Evolutionary conservation across 1,140 invertebrate species (phyloP), one percentile per base, ranked within the genome.

Genomic region (Helicorthomorpha holstii): DNA sequence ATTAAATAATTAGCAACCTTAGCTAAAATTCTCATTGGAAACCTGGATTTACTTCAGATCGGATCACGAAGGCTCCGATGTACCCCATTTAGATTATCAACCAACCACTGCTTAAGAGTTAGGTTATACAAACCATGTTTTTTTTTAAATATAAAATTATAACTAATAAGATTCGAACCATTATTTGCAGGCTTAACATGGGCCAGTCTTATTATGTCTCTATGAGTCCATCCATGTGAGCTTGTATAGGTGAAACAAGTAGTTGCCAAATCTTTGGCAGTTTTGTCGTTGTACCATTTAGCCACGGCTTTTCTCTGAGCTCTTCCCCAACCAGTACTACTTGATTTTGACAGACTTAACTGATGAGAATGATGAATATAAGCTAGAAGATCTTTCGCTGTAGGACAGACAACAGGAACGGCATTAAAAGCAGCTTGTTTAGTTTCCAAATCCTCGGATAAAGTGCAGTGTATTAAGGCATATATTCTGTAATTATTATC

Each of bases 221-320:
- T 76, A 61, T 84, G 81, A 1, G 74, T 75, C 67, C 79, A 80
- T 1, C 76, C 76, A 59, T 80, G 72, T 56, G 76, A 70, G 1
- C 72, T 69, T 55, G 69, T 71, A 27, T 74, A 78, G 62, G 75
- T 73, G 1, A 77, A 79, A 0, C 81, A 67, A 49, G 75, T 74
- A 57, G 75, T 71, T 1, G 77, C 76, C 3, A 83, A 64, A 44
- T 73, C 69, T 57, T 73, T 63, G 2, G 77, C 69, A 23, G 73
- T 63, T 54, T 73, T 73, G 1, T 59, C 68, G 23, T 65, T 61
- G 57, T 81, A 83, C 79, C 79, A 82, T 1, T 70, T 67, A 34
- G 66, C 66, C 1, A 81, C 65, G 48, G 71, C 69, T 51, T 68
- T 73, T 50, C 75, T 70, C 68, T 75, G 74, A 1, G 77, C 78